Evolutionary conservation across 2,888 invertebrate species (phyloP), one percentile per base, ranked within the genome.

Genomic region (Panzeria rudis): DNA sequence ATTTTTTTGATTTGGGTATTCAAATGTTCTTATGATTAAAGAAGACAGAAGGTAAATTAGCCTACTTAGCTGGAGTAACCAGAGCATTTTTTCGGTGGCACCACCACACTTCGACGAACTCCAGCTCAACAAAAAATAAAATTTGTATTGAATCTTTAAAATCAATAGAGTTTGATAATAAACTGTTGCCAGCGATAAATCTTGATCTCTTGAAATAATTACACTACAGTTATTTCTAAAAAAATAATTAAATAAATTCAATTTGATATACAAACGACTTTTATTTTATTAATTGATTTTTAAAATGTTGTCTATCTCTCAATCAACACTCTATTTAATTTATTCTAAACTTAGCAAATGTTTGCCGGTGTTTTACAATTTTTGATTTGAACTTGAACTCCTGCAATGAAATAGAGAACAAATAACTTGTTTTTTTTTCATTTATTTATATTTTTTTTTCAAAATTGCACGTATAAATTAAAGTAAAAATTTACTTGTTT

Each of bases 311-410:
- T 54, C 8, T 29, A 17, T 13, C 8, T 25, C 11, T n/a, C 20
- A 15, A 32, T 78, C 20, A 54, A 35, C 15, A 47, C 17, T 56
- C 41, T 3, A 62, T 62, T 23, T 44, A 80, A 72, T 80, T 3
- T 72, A 72, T 61, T 64, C 38, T 15, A 69, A 69, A 7, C 15
- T 25, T 11, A 11, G 15, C 59, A 50, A 38, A 17, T 20, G 13
- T 17, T 25, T 1, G n/a, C 2, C 13, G 0, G 23, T 35, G 35
- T 25, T 59, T 47, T 50, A n/a, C 6, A 52, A 44, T 20, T 62
- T 59, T 61, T 54, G 8, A 54, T 54, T 72, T 72, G 52, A 66
- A 80, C 72, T 72, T 80, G 79, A 80, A 80, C 72, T 56, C 64
- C 79, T 17, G 7, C 11, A 72, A 66, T 72, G 72, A 47, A 64